A percentile compares a stretch with the other conserved stretches of the same genome.
phyloP scores from a whole-genome alignment of 2,888 invertebrate species.

The Notocelia uddmanniana region DNA sequence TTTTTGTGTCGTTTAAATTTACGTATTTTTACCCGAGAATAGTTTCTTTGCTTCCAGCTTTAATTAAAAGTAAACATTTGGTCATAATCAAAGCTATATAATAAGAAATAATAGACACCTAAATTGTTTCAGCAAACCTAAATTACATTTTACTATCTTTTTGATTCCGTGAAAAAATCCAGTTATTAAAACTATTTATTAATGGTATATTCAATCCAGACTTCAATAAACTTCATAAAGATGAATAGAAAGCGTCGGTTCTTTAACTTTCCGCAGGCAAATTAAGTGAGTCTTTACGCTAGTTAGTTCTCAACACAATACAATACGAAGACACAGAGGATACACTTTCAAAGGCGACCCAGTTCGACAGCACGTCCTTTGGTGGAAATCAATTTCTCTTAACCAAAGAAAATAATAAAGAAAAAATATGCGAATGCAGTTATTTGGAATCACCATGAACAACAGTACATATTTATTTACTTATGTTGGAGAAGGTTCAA shows the following conservation, averaged over 20 bases:
- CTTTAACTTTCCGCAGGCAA: constrained; percentile 28
- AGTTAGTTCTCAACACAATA: constrained; percentile 16
- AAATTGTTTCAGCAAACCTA: too few relatives aligned
- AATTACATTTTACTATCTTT: not conserved
- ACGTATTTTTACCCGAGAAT: too few relatives aligned
- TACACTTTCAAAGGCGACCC: not conserved
- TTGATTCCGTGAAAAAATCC: not conserved
- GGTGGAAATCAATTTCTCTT: not conserved
- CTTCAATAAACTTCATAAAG: constrained; percentile 28
- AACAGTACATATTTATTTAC: too few relatives aligned
- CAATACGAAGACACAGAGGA: not conserved
- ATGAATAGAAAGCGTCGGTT: constrained; percentile 28
- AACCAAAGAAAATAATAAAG: not conserved
- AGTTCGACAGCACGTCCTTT: not conserved
- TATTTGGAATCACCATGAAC: too few relatives aligned
- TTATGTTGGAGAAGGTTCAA: too few relatives aligned
- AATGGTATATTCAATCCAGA: constrained; percentile 10
- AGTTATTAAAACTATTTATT: not conserved
- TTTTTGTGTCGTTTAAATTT: too few relatives aligned
- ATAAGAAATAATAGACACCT: too few relatives aligned
- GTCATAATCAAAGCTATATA: too few relatives aligned
- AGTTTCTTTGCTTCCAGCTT: too few relatives aligned
- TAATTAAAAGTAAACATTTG: too few relatives aligned
- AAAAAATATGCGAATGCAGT: too few relatives aligned
- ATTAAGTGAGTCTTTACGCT: constrained; percentile 29